A percentile compares a stretch with the other conserved stretches of the same genome.
Evolutionary conservation across 2,113 vertebrate genomes (phyloP).

Genomic region (Pygoscelis adeliae): DNA sequence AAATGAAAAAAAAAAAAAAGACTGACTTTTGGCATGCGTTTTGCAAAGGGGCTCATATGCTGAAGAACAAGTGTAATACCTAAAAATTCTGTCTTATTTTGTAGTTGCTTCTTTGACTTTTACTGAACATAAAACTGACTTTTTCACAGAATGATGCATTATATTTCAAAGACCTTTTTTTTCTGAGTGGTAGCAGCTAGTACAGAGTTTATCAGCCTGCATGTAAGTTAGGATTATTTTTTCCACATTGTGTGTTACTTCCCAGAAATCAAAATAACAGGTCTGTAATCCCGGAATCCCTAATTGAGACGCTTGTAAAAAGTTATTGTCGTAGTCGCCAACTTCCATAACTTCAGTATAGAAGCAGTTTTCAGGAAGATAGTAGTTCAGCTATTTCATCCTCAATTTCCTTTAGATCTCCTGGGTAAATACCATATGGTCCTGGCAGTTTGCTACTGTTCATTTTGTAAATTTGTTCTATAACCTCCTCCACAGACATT

Average conservation of each 20-base stretch:
- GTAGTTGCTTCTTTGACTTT: neutral
- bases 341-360: neutral
- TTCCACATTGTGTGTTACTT: neutral
- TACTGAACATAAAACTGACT: neutral
- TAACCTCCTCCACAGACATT: conserved; percentile 5
- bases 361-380: neutral
- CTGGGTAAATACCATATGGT: conserved; percentile 23
- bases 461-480: conserved; percentile 44
- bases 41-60: neutral
- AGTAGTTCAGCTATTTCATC: neutral
- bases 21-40: neutral
- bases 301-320: neutral
- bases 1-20: neutral
- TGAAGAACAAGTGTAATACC: neutral
- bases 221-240: neutral
- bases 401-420: conserved; percentile 7
- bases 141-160: neutral
- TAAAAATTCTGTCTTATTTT: neutral
- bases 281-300: neutral
- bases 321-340: neutral
- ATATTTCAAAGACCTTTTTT: neutral
- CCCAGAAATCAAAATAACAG: neutral
- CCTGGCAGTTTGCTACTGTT: conserved; percentile 20
- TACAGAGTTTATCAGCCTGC: neutral
- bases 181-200: neutral